phyloP scores from a whole-genome alignment of 2,797 vertebrate genomes.

The Borostomias antarcticus region DNA sequence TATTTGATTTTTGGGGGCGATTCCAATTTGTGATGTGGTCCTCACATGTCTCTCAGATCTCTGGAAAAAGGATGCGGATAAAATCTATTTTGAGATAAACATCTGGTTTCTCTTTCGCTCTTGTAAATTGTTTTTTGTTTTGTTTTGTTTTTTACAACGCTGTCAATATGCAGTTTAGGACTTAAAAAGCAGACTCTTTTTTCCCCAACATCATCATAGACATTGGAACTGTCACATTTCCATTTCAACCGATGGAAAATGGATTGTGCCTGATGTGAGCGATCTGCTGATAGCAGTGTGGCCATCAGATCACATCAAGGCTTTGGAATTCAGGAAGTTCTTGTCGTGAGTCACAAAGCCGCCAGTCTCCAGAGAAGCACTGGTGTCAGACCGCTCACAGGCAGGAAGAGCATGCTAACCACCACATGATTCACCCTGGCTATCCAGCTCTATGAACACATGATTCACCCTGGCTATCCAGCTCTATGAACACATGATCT shows the following conservation, averaged over 20 bases:
- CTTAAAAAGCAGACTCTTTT: too few relatives aligned
- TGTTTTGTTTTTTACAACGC: too few relatives aligned
- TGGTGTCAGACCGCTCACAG: not conserved
- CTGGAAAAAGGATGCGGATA: not conserved
- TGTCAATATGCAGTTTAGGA: too few relatives aligned
- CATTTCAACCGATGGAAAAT: too few relatives aligned
- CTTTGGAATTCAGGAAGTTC: not conserved
- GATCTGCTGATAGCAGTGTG: too few relatives aligned
- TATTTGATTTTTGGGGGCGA: not conserved
- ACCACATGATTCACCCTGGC: not conserved
- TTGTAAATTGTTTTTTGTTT: too few relatives aligned
- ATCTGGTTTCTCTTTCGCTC: not conserved
- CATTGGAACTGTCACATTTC: too few relatives aligned
- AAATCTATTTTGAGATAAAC: not conserved
- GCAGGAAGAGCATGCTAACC: not conserved
- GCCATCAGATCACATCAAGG: too few relatives aligned
- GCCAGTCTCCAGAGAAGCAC: not conserved
- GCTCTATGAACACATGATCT: not conserved
- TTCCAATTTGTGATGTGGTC: not conserved
- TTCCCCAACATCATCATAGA: too few relatives aligned
- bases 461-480: not conserved
- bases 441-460: not conserved
- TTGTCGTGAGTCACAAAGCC: not conserved
- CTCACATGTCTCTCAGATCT: not conserved
- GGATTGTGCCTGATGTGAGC: too few relatives aligned